Percentiles rank a stretch among this genome's conserved stretches.
Conservation (phyloP, 2,888 invertebrate species). For the Zygothrica quintamaculata region DNA sequence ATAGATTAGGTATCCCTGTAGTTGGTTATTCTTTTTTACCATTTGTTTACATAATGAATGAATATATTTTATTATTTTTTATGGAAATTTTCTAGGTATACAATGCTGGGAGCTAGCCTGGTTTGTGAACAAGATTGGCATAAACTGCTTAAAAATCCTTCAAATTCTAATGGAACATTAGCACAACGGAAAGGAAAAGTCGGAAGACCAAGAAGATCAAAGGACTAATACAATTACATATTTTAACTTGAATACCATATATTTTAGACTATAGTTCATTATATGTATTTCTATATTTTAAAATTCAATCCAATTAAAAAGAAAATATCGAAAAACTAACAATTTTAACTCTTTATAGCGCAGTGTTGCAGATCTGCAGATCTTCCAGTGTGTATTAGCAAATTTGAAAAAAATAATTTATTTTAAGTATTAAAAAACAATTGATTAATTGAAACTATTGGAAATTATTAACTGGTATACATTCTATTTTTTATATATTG, state of each 20-base stretch:
- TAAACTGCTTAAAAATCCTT: slow-evolving; percentile 92
- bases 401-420: too few species aligned
- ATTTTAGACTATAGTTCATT: slow-evolving; percentile 74
- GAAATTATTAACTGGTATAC: too few species aligned
- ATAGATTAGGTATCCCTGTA: too few species aligned
- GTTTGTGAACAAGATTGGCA: slow-evolving; percentile 98
- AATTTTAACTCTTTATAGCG: too few species aligned
- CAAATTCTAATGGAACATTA: slow-evolving; percentile 86
- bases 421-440: too few species aligned
- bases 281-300: slow-evolving; percentile 74
- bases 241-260: slow-evolving; percentile 66
- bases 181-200: slow-evolving; percentile 93
- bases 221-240: slow-evolving; percentile 88
- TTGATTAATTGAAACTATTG: too few species aligned
- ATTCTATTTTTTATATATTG: too few species aligned
- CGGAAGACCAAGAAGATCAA: slow-evolving; percentile 93
- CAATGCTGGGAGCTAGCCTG: slow-evolving; percentile 94
- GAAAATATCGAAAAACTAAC: slow-evolving; percentile 49
- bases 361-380: too few species aligned
- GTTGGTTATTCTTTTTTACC: background rate
- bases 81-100: slow-evolving; percentile 88
- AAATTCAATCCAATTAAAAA: slow-evolving; percentile 73
- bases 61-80: slow-evolving; percentile 9
- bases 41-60: background rate
- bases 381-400: too few species aligned